A percentile compares a stretch with the other conserved stretches of the same genome.
Evolutionary conservation across 2,888 invertebrate species (phyloP).

Genomic region (Sisyra terminalis): DNA sequence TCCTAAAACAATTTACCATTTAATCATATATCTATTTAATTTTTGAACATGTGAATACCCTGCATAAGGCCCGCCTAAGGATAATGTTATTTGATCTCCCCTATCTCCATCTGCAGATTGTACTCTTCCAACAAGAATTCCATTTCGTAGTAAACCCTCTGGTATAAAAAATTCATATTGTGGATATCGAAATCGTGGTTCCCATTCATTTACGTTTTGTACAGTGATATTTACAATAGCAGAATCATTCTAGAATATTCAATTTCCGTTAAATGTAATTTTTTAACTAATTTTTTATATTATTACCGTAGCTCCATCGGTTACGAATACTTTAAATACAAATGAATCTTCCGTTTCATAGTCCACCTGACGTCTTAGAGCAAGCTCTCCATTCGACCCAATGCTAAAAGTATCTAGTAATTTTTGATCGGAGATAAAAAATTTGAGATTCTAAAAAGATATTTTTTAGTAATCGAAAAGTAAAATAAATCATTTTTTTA

Average conservation of each 20-base stretch:
- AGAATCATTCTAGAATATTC: conserved; percentile 55
- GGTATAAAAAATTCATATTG: conserved; percentile 66
- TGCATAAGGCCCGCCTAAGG: conserved; percentile 52
- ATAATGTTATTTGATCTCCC: conserved; percentile 55
- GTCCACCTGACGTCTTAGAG: conserved; percentile 58
- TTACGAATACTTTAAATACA: conserved; percentile 64
- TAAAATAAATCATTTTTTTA: conserved; percentile 3
- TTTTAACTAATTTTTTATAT: neutral
- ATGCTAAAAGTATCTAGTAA: conserved; percentile 61
- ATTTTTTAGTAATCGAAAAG: neutral
- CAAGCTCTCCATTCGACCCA: conserved; percentile 62
- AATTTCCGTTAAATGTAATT: neutral
- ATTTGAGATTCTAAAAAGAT: conserved; percentile 42
- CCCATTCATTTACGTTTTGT: conserved; percentile 83
- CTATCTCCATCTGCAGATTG: conserved; percentile 81
- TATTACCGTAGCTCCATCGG: conserved; percentile 57
- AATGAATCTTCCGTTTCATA: conserved; percentile 58
- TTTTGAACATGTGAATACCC: conserved; percentile 25
- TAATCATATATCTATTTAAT: neutral
- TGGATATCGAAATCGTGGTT: conserved; percentile 73
- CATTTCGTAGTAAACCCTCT: conserved; percentile 17
- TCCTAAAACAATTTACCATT: conserved; percentile 23
- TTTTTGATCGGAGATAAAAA: conserved; percentile 57
- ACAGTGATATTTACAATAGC: conserved; percentile 67
- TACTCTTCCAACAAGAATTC: conserved; percentile 39